phyloP scores from a whole-genome alignment of 2,113 vertebrate genomes.

The Pituophis catenifer region DNA sequence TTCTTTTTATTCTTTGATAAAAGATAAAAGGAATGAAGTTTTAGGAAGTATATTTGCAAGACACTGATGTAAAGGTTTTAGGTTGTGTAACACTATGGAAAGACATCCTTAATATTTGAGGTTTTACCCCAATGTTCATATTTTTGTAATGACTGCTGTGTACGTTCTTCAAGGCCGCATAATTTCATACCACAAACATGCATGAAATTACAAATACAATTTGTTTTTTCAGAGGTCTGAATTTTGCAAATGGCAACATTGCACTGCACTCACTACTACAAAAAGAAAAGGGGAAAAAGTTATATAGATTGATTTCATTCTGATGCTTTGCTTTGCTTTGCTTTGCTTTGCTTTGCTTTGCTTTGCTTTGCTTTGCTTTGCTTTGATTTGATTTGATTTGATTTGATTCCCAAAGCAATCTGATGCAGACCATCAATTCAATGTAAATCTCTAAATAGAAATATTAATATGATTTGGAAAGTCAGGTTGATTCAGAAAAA shows the following conservation, averaged over 20 bases:
- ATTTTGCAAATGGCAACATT: neutral
- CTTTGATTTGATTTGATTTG: neutral
- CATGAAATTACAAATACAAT: neutral
- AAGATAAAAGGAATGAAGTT: neutral
- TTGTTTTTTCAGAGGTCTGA: neutral
- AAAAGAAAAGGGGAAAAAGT: neutral
- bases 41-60: neutral
- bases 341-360: neutral
- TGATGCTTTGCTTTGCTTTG: neutral
- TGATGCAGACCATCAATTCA: neutral
- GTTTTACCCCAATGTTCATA: neutral
- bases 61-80: neutral
- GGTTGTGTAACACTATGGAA: neutral
- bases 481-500: neutral
- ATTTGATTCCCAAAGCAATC: neutral
- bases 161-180: neutral
- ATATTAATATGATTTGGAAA: neutral
- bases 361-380: neutral
- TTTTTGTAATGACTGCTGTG: neutral
- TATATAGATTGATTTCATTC: neutral
- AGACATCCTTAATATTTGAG: neutral
- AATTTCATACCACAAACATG: neutral
- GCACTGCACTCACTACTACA: neutral
- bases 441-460: neutral
- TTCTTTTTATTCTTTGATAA: neutral